Evolutionary conservation across 2,888 invertebrate genomes (phyloP).

Genomic region (Athetis lepigone): DNA sequence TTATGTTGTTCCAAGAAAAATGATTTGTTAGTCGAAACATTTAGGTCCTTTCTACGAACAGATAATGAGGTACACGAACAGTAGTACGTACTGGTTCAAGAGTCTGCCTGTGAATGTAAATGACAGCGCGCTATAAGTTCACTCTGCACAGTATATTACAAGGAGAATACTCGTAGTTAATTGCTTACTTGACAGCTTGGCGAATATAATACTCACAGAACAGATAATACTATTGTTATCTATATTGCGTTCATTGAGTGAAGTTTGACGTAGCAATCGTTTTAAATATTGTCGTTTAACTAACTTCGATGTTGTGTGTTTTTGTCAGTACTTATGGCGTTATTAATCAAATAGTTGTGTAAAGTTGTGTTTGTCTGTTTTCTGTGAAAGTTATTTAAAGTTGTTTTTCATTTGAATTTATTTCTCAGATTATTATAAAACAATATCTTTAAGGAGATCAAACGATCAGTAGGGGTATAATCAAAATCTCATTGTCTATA

Average conservation of each 20-base stretch:
- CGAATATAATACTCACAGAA: too few species aligned
- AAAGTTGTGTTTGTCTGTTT: too few species aligned
- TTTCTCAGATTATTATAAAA: conserved; percentile 11
- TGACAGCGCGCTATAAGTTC: conserved; percentile 38
- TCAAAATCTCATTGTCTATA: conserved; percentile 10
- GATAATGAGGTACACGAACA: conserved; percentile 30
- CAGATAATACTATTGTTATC: conserved; percentile 24
- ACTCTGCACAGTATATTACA: conserved; percentile 11
- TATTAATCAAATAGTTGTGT: too few species aligned
- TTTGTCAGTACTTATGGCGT: too few species aligned
- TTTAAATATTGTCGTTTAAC: neutral
- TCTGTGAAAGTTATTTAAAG: too few species aligned
- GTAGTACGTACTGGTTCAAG: conserved; percentile 12
- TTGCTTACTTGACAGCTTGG: conserved; percentile 50
- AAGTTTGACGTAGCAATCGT: neutral
- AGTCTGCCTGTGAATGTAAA: conserved; percentile 27
- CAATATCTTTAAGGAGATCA: conserved; percentile 6
- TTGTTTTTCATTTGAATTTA: neutral
- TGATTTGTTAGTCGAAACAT: conserved; percentile 8
- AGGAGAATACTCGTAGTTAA: conserved; percentile 45
- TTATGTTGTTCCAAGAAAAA: conserved; percentile 9
- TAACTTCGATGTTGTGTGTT: neutral
- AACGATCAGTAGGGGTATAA: conserved; percentile 9
- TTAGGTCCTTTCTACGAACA: conserved; percentile 9
- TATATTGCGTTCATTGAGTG: conserved; percentile 13